Evolutionary conservation across 2,888 invertebrate genomes (phyloP).

Genomic region (Sycophila texana): DNA sequence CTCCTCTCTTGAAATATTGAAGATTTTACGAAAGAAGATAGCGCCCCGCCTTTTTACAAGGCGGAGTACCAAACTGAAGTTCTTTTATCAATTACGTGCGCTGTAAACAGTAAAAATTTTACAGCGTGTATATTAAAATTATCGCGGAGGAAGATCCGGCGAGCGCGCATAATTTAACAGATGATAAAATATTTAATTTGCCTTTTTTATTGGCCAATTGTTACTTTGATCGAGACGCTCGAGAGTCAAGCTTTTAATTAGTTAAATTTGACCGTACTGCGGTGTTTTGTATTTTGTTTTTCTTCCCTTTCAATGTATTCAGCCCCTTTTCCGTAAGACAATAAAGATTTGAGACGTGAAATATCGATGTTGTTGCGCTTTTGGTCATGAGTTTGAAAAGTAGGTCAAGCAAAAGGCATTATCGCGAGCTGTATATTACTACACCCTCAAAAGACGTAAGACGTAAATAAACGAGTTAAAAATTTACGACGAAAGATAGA

Average conservation of each 20-base stretch:
- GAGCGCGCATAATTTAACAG: too few species aligned
- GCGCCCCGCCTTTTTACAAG: too few species aligned
- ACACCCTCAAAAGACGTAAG: constrained; percentile 23
- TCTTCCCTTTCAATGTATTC: constrained; percentile 21
- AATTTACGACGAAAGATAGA: constrained; percentile 52
- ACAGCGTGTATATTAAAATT: too few species aligned
- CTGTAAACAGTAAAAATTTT: too few species aligned
- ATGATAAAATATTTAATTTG: constrained; percentile 31
- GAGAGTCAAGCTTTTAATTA: too few species aligned
- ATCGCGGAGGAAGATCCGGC: too few species aligned
- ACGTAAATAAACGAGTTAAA: constrained; percentile 47
- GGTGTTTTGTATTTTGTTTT: constrained; percentile 11
- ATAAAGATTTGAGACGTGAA: constrained; percentile 54
- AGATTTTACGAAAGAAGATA: constrained; percentile 4
- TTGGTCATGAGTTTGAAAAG: constrained; percentile 49
- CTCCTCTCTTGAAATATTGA: constrained; percentile 32
- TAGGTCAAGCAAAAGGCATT: constrained; percentile 52
- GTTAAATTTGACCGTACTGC: constrained; percentile 2
- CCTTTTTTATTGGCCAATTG: too few species aligned
- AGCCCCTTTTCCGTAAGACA: constrained; percentile 28
- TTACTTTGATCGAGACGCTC: too few species aligned
- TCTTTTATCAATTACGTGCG: too few species aligned
- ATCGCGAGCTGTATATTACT: constrained; percentile 42
- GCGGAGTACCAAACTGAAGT: too few species aligned
- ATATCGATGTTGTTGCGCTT: constrained; percentile 45